phyloP scores from a whole-genome alignment of 2,888 invertebrate genomes.

The Scaptomyza parva region DNA sequence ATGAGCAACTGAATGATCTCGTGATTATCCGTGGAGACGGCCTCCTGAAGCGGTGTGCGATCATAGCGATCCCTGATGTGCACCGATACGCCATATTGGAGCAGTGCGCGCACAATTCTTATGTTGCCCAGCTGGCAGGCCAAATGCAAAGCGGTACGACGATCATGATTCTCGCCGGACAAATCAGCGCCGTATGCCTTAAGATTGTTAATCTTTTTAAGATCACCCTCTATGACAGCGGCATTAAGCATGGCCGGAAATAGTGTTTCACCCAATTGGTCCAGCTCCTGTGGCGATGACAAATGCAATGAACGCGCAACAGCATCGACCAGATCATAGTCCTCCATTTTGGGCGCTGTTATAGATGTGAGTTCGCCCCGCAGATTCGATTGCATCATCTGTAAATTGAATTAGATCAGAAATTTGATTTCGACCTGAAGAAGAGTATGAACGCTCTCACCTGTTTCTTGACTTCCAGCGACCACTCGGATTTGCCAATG shows the following conservation, averaged over 20 bases:
- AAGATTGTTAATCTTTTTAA: constrained; percentile 85
- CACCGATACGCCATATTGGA: constrained; percentile 92
- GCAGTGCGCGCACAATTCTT: constrained; percentile 89
- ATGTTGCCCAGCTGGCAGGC: constrained; percentile 90
- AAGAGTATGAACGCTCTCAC: constrained; percentile 84
- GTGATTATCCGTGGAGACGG: constrained; percentile 88
- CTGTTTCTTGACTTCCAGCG: constrained; percentile 87
- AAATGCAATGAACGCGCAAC: constrained; percentile 87
- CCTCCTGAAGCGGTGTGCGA: constrained; percentile 90
- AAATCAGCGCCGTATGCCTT: constrained; percentile 89
- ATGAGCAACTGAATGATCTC: constrained; percentile 88
- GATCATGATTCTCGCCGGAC: constrained; percentile 90
- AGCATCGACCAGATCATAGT: constrained; percentile 87
- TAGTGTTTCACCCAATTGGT: constrained; percentile 87
- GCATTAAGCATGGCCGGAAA: constrained; percentile 90
- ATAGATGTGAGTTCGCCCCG: constrained; percentile 91
- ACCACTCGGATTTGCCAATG: constrained; percentile 90
- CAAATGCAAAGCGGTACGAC: constrained; percentile 92
- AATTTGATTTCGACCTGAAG: neutral
- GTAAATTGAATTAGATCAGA: constrained; percentile 19
- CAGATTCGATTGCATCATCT: constrained; percentile 92
- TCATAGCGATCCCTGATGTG: constrained; percentile 90
- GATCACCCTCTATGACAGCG: constrained; percentile 87
- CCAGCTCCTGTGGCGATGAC: constrained; percentile 86
- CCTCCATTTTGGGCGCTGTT: constrained; percentile 80